Evolutionary conservation across 2,888 invertebrate species (phyloP).

Genomic region (Falcaria lacertinaria): DNA sequence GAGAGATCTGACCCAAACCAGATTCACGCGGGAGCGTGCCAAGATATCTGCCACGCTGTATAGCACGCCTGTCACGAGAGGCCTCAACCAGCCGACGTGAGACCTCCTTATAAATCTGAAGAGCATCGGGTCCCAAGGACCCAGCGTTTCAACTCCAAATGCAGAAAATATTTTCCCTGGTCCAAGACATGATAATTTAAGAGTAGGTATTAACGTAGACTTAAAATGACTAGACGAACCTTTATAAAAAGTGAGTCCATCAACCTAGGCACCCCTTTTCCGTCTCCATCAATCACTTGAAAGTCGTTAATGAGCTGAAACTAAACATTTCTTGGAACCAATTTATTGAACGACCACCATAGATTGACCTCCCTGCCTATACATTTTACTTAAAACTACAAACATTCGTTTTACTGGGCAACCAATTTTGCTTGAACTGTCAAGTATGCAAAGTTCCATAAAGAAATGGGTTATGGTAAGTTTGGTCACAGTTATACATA

Average conservation of each 20-base stretch:
- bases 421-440: slow-evolving; percentile 24
- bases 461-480: slow-evolving; percentile 19
- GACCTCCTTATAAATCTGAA: too few species aligned
- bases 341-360: slow-evolving; percentile 34
- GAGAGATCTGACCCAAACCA: too few species aligned
- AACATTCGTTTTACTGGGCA: slow-evolving; percentile 23
- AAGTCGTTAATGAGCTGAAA: slow-evolving; percentile 57
- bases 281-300: slow-evolving; percentile 50
- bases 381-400: slow-evolving; percentile 14
- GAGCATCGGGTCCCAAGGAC: too few species aligned
- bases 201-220: too few species aligned
- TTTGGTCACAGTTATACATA: slow-evolving; percentile 22
- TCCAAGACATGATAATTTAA: too few species aligned
- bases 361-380: slow-evolving; percentile 23
- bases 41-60: too few species aligned
- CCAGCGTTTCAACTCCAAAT: too few species aligned
- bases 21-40: too few species aligned
- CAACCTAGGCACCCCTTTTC: slow-evolving; percentile 25
- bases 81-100: too few species aligned
- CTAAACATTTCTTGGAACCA: slow-evolving; percentile 49
- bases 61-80: too few species aligned
- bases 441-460: not conserved
- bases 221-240: not conserved
- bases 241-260: not conserved
- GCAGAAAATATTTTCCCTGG: too few species aligned